phyloP scores from a whole-genome alignment of 2,797 vertebrate species.

The Paratrypauchen microcephalus region DNA sequence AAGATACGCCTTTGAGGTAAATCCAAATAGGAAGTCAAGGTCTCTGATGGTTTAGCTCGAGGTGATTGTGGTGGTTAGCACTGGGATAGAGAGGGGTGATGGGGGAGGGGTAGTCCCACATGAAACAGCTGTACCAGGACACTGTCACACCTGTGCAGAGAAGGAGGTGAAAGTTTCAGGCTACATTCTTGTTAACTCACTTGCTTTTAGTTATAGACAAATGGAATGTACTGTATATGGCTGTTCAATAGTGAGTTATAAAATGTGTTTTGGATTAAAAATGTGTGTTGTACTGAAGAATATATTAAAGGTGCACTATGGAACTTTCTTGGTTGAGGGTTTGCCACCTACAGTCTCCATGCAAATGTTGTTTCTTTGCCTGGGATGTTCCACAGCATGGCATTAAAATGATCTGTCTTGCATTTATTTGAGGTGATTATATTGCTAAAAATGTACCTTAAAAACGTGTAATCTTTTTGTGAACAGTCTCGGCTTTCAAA shows the following conservation, averaged over 20 bases:
- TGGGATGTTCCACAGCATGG: too few relatives aligned
- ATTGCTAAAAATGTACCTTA: too few relatives aligned
- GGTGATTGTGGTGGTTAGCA: not conserved
- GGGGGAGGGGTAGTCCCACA: conserved; percentile 18
- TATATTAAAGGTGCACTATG: not conserved
- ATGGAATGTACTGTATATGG: conserved; percentile 32
- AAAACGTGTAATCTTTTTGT: too few relatives aligned
- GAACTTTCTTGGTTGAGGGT: not conserved
- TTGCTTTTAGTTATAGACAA: conserved; percentile 49
- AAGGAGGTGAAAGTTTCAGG: conserved; percentile 58
- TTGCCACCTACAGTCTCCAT: too few relatives aligned
- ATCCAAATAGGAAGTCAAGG: conserved; percentile 11
- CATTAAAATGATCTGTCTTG: too few relatives aligned
- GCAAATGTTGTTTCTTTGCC: too few relatives aligned
- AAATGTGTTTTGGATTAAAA: too few relatives aligned
- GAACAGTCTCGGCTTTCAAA: too few relatives aligned
- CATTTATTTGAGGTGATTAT: too few relatives aligned
- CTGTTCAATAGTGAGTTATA: not conserved
- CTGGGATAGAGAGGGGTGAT: not conserved
- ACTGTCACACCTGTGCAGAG: conserved; percentile 52
- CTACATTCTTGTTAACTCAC: conserved; percentile 42
- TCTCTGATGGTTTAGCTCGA: conserved; percentile 20
- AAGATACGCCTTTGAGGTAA: conserved; percentile 15
- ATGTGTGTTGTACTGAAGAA: too few relatives aligned
- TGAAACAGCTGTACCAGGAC: conserved; percentile 35